Base-by-base conservation (phyloP, 2,113 vertebrate genomes). In the Protobothrops mucrosquamatus region DNA sequence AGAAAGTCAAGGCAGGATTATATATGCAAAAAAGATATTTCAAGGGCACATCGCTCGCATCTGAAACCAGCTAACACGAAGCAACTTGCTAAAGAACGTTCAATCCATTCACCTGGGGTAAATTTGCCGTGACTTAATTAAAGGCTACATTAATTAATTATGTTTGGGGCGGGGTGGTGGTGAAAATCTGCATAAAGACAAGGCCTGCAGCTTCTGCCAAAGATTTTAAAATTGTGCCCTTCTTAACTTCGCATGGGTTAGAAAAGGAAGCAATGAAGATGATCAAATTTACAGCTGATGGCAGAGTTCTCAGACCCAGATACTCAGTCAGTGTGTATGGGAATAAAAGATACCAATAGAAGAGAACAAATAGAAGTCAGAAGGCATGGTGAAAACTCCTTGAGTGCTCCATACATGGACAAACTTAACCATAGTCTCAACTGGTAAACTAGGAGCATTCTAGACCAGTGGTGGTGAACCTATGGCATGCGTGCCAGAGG, bases 1-100 rank as follows among this genome's bases (percentile, higher is more conserved):
- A 93, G 26, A 92, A 56, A 55, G 51, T 55, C 90, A 95, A 91
- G 43, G 55, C 95, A 92, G 22, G 18, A n/a, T 1, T 69, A 94
- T 94, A 92, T 2, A 91, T 92, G 0, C 91, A 94, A 94, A 94
- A 94, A 0, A n/a, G 92, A 87, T 56, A 90, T 2, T 85, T 0
- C 23, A 56, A 15, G 56, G 6, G 6, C 64, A 94, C 11, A 88
- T 56, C 39, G 11, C 46, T 48, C 34, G 11, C 29, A 34, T 51
- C 56, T 24, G 9, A 74, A 74, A 18, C n/a, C 69, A 74, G 69
- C 6, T 20, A 74, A 64, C 9, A 29, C 0, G 59, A 64, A 64
- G 3, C 59, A 29, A 34, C n/a, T 74, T 18, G 69, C 69, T 74
- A 18, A 51, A 74, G 14, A 74, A 18, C n/a, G 15, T 34, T 18